Percentiles rank a stretch among this genome's conserved stretches.
These are phyloP conservation scores for Endotricha flammealis DNA, from an alignment of 2,888 invertebrate genomes.

Conservation along the genomic window DNA sequence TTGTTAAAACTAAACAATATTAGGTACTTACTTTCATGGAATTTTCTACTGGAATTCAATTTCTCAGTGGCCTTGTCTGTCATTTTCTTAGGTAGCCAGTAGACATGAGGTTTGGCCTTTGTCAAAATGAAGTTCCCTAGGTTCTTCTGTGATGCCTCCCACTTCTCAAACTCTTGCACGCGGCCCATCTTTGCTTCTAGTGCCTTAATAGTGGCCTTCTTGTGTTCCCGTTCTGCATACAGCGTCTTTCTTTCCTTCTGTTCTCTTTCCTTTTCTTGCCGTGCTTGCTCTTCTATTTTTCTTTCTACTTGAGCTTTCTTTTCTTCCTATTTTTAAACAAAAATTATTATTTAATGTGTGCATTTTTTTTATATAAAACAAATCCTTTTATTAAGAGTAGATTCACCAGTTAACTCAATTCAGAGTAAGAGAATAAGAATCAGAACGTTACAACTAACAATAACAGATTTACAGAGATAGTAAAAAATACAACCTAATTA, in stretches of 20 bases:
- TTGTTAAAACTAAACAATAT: too few relatives aligned
- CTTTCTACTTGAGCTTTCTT: slow-evolving; percentile 89
- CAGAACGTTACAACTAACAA: too few relatives aligned
- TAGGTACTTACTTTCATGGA: slow-evolving; percentile 81
- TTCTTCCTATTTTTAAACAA: slow-evolving; percentile 46
- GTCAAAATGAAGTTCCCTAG: slow-evolving; percentile 92
- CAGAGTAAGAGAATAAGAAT: too few relatives aligned
- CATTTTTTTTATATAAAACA: too few relatives aligned
- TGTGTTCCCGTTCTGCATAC: slow-evolving; percentile 90
- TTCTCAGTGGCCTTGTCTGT: slow-evolving; percentile 83
- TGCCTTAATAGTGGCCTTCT: slow-evolving; percentile 91
- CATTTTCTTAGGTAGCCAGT: slow-evolving; percentile 91
- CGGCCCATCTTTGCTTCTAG: slow-evolving; percentile 94
- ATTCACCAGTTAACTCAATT: too few relatives aligned
- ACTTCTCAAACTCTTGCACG: slow-evolving; percentile 91
- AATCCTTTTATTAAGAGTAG: too few relatives aligned
- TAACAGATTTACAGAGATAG: too few relatives aligned
- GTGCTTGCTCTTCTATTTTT: slow-evolving; percentile 94
- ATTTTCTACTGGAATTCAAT: slow-evolving; percentile 79
- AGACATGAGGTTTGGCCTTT: slow-evolving; percentile 90
- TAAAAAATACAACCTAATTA: too few relatives aligned
- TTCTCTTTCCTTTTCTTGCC: slow-evolving; percentile 88
- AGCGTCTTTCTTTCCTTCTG: slow-evolving; percentile 90
- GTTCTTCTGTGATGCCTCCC: slow-evolving; percentile 86
- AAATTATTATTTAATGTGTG: too few relatives aligned